Conservation (phyloP, 2,797 vertebrate genomes). For the Dallia pectoralis region DNA sequence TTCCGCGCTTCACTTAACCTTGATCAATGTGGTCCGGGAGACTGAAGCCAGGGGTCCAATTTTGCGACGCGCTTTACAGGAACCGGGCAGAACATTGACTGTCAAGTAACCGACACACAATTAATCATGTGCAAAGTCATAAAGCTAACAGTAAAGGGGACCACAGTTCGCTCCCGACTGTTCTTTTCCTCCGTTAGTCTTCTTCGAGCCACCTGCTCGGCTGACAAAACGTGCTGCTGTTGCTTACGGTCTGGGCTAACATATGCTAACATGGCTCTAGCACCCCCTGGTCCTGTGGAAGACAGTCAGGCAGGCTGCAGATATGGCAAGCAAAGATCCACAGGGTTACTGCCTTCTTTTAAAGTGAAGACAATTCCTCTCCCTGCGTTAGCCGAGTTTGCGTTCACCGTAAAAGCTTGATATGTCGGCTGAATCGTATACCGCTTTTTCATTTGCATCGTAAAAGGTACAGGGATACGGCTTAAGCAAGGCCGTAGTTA, state of each 20-base stretch:
- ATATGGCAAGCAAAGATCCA: conserved; percentile 31
- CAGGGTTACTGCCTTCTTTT: too few species aligned
- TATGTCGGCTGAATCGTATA: too few species aligned
- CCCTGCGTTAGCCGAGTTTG: too few species aligned
- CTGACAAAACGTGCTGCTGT: conserved; percentile 45
- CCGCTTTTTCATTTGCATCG: too few species aligned
- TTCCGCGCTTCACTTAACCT: conserved; percentile 11
- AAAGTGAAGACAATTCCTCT: too few species aligned
- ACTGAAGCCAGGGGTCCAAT: background rate
- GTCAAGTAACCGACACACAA: conserved; percentile 65
- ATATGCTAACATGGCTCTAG: conserved; percentile 16
- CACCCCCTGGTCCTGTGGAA: conserved; percentile 31
- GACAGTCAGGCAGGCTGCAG: background rate
- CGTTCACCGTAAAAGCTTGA: too few species aligned
- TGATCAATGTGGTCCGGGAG: conserved; percentile 35
- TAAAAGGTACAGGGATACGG: too few species aligned
- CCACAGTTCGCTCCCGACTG: background rate
- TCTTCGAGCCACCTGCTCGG: conserved; percentile 2
- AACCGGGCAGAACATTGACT: conserved; percentile 58
- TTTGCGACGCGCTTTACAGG: conserved; percentile 20
- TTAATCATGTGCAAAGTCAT: conserved; percentile 74
- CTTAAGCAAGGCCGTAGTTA: conserved; percentile 6
- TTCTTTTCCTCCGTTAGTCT: conserved; percentile 45
- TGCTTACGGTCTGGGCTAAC: conserved; percentile 29
- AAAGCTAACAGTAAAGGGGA: conserved; percentile 64